Percentiles rank a stretch among this genome's conserved stretches.
These are phyloP conservation scores for Pygoscelis adeliae DNA, from an alignment of 2,113 vertebrate species.

Conservation along the genomic window DNA sequence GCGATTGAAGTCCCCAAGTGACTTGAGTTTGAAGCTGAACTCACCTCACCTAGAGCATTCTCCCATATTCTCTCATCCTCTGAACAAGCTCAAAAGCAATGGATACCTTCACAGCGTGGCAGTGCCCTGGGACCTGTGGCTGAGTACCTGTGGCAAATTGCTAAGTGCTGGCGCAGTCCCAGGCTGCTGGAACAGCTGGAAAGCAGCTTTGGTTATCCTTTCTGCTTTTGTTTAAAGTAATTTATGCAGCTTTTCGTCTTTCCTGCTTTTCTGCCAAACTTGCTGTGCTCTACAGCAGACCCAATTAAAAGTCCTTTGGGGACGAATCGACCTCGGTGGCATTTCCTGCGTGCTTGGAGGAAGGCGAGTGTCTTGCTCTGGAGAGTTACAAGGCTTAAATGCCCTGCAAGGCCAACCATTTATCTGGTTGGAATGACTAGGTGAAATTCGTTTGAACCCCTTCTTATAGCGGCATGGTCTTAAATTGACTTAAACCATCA, in stretches of 20 bases:
- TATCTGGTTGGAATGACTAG: background rate
- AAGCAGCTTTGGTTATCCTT: background rate
- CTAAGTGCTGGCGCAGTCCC: background rate
- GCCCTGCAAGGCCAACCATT: background rate
- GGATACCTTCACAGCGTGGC: background rate
- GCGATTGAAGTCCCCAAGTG: background rate
- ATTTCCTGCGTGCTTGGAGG: background rate
- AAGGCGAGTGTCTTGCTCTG: background rate
- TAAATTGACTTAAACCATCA: background rate
- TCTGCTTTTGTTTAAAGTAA: background rate
- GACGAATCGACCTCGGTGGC: rapidly evolving
- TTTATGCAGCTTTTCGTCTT: background rate
- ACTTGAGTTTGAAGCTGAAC: background rate
- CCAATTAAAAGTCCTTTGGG: background rate
- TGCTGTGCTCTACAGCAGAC: background rate
- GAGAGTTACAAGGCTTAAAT: background rate
- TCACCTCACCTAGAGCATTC: background rate
- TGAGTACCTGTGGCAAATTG: background rate
- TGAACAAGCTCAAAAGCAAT: background rate
- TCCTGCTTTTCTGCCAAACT: background rate
- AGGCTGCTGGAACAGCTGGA: background rate
- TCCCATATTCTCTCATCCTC: background rate
- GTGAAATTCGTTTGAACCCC: background rate
- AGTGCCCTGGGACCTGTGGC: background rate
- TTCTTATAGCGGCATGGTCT: rapidly evolving